Conservation (phyloP, 2,888 invertebrate genomes). For the Philonicus albiceps region DNA sequence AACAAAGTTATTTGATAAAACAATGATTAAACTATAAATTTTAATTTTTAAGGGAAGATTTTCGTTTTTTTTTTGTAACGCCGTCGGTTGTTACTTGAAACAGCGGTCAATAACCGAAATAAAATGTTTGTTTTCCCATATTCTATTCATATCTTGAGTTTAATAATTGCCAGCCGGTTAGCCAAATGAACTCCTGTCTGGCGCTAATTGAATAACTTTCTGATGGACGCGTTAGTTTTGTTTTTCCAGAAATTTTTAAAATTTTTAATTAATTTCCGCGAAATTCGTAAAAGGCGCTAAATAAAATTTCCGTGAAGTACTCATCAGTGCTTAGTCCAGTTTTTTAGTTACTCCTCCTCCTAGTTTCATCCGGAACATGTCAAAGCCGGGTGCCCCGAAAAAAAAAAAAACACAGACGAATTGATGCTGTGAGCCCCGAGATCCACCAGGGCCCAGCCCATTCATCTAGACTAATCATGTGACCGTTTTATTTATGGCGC, state of each 20-base stretch:
- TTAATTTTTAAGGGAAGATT: too few relatives aligned
- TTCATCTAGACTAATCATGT: conserved; percentile 26
- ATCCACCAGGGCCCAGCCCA: background rate
- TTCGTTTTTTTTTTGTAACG: too few relatives aligned
- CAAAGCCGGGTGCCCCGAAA: background rate
- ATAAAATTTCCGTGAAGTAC: background rate
- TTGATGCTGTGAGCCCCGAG: background rate
- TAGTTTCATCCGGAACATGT: background rate
- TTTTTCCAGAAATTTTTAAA: background rate
- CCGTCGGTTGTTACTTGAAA: too few relatives aligned
- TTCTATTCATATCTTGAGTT: background rate
- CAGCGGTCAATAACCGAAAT: too few relatives aligned
- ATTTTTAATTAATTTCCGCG: background rate
- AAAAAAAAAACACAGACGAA: background rate
- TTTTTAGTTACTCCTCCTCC: background rate
- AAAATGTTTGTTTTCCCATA: background rate
- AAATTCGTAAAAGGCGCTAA: background rate
- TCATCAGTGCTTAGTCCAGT: background rate
- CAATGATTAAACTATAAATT: too few relatives aligned
- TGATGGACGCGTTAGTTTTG: background rate
- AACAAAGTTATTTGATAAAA: too few relatives aligned
- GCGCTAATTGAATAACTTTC: background rate
- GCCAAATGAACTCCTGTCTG: background rate
- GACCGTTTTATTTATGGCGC: conserved; percentile 39
- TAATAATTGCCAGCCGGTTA: background rate